Evolutionary conservation across 2,888 invertebrate genomes (phyloP).

Genomic region (Drosophila atroscutellata): DNA sequence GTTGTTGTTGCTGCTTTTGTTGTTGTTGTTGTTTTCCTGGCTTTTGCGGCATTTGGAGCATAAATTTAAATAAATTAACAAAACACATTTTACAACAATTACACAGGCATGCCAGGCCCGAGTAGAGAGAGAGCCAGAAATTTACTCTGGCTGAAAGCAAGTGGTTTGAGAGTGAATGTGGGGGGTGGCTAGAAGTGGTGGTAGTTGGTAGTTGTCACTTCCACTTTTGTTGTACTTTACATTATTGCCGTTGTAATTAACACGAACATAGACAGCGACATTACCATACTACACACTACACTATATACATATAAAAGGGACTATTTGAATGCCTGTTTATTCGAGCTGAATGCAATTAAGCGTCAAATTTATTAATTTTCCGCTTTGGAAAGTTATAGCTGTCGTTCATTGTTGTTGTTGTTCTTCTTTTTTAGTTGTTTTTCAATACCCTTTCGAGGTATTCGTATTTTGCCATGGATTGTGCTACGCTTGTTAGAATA

Average conservation of each 20-base stretch:
- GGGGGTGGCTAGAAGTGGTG: conserved; percentile 5
- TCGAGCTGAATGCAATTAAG: conserved; percentile 66
- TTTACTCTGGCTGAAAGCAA: not conserved
- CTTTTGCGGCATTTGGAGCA: conserved; percentile 55
- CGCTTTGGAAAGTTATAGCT: conserved; percentile 36
- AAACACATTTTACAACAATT: conserved; percentile 72
- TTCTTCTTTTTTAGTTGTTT: not conserved
- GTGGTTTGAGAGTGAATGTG: not conserved
- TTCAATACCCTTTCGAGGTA: not conserved
- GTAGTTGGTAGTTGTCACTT: conserved; percentile 39
- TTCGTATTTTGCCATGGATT: not conserved
- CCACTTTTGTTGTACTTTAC: conserved; percentile 57
- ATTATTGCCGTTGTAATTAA: conserved; percentile 70
- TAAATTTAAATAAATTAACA: conserved; percentile 81
- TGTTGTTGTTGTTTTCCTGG: conserved; percentile 19
- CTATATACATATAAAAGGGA: conserved; percentile 9
- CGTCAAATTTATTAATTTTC: conserved; percentile 73
- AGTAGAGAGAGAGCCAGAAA: not conserved
- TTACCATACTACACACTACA: conserved; percentile 6
- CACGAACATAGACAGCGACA: conserved; percentile 48
- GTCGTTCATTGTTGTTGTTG: conserved; percentile 41
- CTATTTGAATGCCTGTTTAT: conserved; percentile 35
- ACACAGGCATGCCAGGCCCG: conserved; percentile 44
- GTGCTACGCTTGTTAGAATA: not conserved
- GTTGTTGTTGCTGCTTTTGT: conserved; percentile 22